Conservation (phyloP, 2,797 vertebrate species). For the Oreochromis mossambicus region DNA sequence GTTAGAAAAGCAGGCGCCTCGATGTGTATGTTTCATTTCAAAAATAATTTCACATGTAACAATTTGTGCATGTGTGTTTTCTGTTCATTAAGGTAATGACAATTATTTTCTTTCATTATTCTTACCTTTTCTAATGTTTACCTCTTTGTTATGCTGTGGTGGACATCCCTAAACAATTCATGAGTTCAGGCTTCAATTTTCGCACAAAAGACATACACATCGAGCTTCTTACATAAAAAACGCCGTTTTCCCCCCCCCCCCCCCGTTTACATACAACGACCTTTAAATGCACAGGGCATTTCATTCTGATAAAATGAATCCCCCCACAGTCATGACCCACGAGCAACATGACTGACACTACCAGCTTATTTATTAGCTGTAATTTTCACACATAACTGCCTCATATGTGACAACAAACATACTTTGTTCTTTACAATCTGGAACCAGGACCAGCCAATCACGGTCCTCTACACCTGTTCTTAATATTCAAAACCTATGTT, state of each 20-base stretch:
- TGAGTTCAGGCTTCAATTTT: too few relatives aligned
- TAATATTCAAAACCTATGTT: not conserved
- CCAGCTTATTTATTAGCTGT: not conserved
- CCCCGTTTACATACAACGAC: not conserved
- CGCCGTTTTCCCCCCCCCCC: not conserved
- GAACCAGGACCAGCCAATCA: not conserved
- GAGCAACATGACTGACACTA: not conserved
- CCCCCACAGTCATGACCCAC: not conserved
- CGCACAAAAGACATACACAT: not conserved
- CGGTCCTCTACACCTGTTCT: rapidly evolving
- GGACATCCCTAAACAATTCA: too few relatives aligned
- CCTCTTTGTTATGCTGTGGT: too few relatives aligned
- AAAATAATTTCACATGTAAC: too few relatives aligned
- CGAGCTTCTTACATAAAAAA: not conserved
- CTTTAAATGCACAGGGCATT: not conserved
- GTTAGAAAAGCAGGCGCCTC: not conserved
- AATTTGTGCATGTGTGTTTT: too few relatives aligned
- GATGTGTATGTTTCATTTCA: too few relatives aligned
- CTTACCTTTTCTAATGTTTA: too few relatives aligned
- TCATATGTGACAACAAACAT: not conserved
- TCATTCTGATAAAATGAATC: not conserved
- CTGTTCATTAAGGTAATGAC: too few relatives aligned
- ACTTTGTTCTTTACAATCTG: not conserved
- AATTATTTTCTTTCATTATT: too few relatives aligned
- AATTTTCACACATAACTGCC: not conserved